A percentile compares a stretch with the other conserved stretches of the same genome.
Evolutionary conservation across 2,113 vertebrate species (phyloP).

Genomic region (Pipra filicauda): DNA sequence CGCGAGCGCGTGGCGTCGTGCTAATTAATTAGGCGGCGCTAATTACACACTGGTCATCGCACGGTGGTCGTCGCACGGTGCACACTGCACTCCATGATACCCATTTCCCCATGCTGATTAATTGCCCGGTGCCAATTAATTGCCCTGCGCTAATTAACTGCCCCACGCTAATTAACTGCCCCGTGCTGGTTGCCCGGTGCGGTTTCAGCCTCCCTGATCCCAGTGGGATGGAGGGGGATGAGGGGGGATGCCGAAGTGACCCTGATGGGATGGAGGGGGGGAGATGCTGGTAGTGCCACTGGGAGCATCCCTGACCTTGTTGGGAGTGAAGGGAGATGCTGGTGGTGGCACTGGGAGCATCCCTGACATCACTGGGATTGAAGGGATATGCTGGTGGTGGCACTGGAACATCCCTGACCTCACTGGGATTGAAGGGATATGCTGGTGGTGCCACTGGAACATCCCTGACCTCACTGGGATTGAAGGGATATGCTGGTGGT

Average conservation of each 20-base stretch:
- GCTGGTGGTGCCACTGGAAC: too few relatives aligned
- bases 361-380: too few relatives aligned
- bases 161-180: background rate
- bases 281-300: too few relatives aligned
- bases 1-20: background rate
- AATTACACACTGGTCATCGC: fast-evolving
- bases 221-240: background rate
- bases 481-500: background rate
- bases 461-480: background rate
- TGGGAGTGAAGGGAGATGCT: too few relatives aligned
- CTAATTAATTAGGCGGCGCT: fast-evolving
- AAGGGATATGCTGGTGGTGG: too few relatives aligned
- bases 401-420: background rate
- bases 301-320: background rate
- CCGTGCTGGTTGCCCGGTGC: too few relatives aligned
- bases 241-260: too few relatives aligned
- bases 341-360: background rate
- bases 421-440: too few relatives aligned
- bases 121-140: background rate
- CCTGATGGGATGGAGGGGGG: background rate
- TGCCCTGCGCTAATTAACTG: background rate
- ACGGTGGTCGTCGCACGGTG: fast-evolving
- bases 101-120: fast-evolving
- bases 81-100: fast-evolving
- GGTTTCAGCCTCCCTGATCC: background rate